Conservation (phyloP, 2,888 invertebrate genomes). For the Ormia ochracea region DNA sequence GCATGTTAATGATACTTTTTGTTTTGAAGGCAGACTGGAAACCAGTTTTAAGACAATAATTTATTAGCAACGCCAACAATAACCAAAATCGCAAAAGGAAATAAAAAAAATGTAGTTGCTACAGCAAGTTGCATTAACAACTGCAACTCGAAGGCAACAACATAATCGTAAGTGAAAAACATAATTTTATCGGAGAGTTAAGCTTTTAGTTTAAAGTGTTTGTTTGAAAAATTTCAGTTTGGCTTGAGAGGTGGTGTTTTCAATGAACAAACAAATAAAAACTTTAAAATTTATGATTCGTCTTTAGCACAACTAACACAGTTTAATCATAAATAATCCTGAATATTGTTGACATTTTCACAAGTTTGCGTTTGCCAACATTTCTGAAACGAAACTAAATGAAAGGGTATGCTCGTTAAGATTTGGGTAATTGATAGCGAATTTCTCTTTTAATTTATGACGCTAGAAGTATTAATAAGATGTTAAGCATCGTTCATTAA, state of each 20-base stretch:
- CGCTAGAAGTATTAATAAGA: too few relatives aligned
- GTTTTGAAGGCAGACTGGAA: conserved; percentile 6
- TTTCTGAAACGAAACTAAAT: neutral
- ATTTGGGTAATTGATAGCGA: neutral
- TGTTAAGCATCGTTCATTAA: too few relatives aligned
- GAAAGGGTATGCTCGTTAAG: neutral
- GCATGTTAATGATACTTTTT: conserved; percentile 36
- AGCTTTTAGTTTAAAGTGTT: neutral
- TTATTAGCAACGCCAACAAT: conserved; percentile 33
- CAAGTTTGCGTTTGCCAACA: neutral
- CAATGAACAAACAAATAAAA: neutral
- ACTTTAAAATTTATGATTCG: conserved; percentile 8
- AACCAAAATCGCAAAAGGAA: neutral
- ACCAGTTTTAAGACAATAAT: conserved; percentile 54
- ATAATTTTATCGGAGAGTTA: neutral
- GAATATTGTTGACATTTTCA: conserved; percentile 40
- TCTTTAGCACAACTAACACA: neutral
- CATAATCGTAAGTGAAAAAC: conserved; percentile 23
- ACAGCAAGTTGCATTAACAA: conserved; percentile 38
- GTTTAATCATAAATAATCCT: conserved; percentile 48
- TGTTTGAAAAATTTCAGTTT: neutral
- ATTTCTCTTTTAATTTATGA: neutral
- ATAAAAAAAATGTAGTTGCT: neutral
- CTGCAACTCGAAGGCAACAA: neutral
- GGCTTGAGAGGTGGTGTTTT: neutral